Evolutionary conservation across 1,140 invertebrate species (phyloP).

Genomic region (Monochamus saltuarius): DNA sequence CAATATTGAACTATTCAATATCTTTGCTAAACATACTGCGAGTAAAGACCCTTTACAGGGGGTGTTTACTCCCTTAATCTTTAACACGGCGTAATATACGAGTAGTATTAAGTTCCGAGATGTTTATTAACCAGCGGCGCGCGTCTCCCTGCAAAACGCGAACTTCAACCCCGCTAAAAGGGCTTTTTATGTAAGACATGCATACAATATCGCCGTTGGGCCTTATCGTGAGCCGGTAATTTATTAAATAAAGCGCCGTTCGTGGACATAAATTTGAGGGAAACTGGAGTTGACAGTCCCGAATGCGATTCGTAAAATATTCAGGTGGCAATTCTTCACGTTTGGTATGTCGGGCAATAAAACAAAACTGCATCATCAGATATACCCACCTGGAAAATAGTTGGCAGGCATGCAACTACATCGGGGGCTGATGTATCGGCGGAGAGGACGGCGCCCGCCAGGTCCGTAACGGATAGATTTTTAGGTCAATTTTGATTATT

Average conservation of each 20-base stretch:
- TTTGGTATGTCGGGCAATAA: slow-evolving; percentile 10
- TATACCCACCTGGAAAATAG: slow-evolving; percentile 11
- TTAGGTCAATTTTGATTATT: too few relatives aligned
- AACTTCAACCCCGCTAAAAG: too few relatives aligned
- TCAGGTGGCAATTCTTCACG: slow-evolving; percentile 20
- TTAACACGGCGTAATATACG: too few relatives aligned
- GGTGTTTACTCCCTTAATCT: too few relatives aligned
- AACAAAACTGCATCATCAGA: slow-evolving; percentile 18
- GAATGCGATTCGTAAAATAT: slow-evolving; percentile 18
- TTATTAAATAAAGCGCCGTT: slow-evolving; percentile 16
- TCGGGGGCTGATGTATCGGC: neutral
- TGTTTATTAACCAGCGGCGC: too few relatives aligned
- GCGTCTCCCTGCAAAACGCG: too few relatives aligned
- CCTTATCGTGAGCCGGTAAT: slow-evolving; percentile 16
- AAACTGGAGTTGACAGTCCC: slow-evolving; percentile 12
- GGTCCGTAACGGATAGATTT: too few relatives aligned
- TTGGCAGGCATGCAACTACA: slow-evolving; percentile 9
- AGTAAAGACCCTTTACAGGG: too few relatives aligned
- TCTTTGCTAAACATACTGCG: too few relatives aligned
- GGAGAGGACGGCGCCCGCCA: neutral
- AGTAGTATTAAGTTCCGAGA: too few relatives aligned
- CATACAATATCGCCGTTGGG: neutral
- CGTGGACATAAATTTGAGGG: slow-evolving; percentile 18
- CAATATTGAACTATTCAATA: too few relatives aligned
- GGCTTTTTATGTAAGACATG: too few relatives aligned